A percentile compares a stretch with the other conserved stretches of the same genome.
These are phyloP conservation scores for Saccopteryx leptura DNA, from an alignment of 2,113 vertebrate genomes.

Conservation along the genomic window DNA sequence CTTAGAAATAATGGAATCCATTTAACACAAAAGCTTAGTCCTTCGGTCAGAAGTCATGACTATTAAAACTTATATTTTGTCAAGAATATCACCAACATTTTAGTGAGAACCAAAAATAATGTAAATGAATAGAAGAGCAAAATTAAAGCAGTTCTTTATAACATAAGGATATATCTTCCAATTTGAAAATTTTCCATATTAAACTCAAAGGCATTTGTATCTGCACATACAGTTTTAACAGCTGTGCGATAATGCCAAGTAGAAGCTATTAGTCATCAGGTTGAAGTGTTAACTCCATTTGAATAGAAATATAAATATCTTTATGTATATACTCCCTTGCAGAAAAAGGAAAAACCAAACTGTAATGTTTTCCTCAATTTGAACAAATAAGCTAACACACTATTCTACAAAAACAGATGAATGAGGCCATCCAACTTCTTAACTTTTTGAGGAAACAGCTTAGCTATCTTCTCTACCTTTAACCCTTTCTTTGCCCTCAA, in stretches of 20 bases:
- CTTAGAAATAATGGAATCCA: not conserved
- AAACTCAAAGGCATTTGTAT: not conserved
- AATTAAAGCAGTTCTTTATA: not conserved
- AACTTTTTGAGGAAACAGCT: not conserved
- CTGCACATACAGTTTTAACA: not conserved
- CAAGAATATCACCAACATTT: not conserved
- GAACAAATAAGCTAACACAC: not conserved
- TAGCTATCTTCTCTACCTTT: not conserved
- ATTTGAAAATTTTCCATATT: not conserved
- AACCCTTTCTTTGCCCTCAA: not conserved
- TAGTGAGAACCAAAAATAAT: not conserved
- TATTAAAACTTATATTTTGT: not conserved
- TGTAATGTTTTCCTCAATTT: not conserved
- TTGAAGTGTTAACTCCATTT: not conserved
- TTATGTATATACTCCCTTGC: not conserved
- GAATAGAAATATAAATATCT: not conserved
- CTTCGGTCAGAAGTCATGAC: not conserved
- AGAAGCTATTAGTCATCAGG: not conserved
- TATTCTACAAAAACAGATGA: not conserved
- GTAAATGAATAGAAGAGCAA: not conserved
- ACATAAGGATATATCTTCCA: not conserved
- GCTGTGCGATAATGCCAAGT: not conserved
- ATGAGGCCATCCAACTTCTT: not conserved
- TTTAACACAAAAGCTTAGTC: not conserved
- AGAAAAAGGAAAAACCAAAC: not conserved